Evolutionary conservation across 2,888 invertebrate genomes (phyloP).

Genomic region (Pocota personata): DNA sequence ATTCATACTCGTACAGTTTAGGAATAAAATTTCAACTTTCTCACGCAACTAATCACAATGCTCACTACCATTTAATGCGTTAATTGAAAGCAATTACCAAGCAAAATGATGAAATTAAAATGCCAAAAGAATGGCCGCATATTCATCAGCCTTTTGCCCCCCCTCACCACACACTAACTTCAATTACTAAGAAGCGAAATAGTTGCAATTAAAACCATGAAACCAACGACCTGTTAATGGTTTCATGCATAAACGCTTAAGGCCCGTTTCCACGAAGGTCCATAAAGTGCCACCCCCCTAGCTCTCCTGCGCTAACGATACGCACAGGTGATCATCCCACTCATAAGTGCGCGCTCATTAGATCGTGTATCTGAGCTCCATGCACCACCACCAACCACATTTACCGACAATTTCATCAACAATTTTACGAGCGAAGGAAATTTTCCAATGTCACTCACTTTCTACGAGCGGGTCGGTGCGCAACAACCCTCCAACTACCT

Average conservation of each 20-base stretch:
- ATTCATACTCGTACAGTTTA: not conserved
- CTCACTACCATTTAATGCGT: constrained; percentile 31
- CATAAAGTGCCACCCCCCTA: constrained; percentile 17
- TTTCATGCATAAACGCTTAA: constrained; percentile 5
- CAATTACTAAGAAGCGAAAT: constrained; percentile 32
- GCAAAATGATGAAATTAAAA: constrained; percentile 34
- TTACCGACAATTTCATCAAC: constrained; percentile 34
- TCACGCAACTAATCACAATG: constrained; percentile 50
- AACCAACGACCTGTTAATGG: constrained; percentile 52
- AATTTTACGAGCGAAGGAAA: constrained; percentile 46
- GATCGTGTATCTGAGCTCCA: constrained; percentile 19
- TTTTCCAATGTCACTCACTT: constrained; percentile 41
- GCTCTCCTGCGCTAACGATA: not conserved
- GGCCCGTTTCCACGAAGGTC: constrained; percentile 32
- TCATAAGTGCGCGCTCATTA: constrained; percentile 56
- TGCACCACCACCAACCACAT: constrained; percentile 6
- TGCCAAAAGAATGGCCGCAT: constrained; percentile 12
- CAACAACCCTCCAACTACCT: constrained; percentile 30
- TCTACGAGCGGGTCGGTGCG: constrained; percentile 3
- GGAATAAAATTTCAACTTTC: constrained; percentile 2
- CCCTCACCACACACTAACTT: constrained; percentile 18
- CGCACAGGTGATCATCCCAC: constrained; percentile 46
- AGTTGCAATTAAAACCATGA: constrained; percentile 40
- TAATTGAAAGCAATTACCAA: constrained; percentile 74
- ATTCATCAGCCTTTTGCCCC: constrained; percentile 12